Evolutionary conservation across 2,113 vertebrate species (phyloP).

Genomic region (Anarrhichthys ocellatus): DNA sequence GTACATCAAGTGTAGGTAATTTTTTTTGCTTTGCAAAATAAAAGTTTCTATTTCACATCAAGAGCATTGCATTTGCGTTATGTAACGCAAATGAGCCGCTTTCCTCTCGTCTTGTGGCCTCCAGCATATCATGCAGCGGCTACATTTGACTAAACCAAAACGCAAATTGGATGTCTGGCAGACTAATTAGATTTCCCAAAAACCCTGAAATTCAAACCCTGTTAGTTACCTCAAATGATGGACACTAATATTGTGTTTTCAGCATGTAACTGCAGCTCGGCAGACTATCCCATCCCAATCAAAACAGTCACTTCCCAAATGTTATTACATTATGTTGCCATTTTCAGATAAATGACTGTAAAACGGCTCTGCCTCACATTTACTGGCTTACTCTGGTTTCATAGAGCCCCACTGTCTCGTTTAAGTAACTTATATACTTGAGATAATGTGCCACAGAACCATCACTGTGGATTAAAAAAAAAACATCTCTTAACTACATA

Average conservation of each 20-base stretch:
- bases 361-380: constrained; percentile 75
- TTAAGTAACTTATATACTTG: constrained; percentile 72
- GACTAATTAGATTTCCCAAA: constrained; percentile 84
- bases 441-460: constrained; percentile 67
- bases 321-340: constrained; percentile 86
- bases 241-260: constrained; percentile 84
- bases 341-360: constrained; percentile 85
- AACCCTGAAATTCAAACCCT: constrained; percentile 84
- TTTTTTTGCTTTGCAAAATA: constrained; percentile 42
- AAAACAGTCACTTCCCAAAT: constrained; percentile 84
- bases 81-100: constrained; percentile 69
- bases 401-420: constrained; percentile 67
- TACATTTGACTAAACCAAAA: constrained; percentile 85
- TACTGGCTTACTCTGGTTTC: constrained; percentile 76
- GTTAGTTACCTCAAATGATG: constrained; percentile 83
- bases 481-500: constrained; percentile 32
- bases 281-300: constrained; percentile 84
- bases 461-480: constrained; percentile 38
- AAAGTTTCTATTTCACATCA: constrained; percentile 59
- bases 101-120: constrained; percentile 67
- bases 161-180: constrained; percentile 86
- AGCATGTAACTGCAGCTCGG: constrained; percentile 78
- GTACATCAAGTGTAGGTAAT: constrained; percentile 43
- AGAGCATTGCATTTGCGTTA: constrained; percentile 50
- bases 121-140: constrained; percentile 71